Evolutionary conservation across 1,140 invertebrate species (phyloP), one percentile per base, ranked within the genome.

Genomic region (Leptinotarsa undecemlineata): DNA sequence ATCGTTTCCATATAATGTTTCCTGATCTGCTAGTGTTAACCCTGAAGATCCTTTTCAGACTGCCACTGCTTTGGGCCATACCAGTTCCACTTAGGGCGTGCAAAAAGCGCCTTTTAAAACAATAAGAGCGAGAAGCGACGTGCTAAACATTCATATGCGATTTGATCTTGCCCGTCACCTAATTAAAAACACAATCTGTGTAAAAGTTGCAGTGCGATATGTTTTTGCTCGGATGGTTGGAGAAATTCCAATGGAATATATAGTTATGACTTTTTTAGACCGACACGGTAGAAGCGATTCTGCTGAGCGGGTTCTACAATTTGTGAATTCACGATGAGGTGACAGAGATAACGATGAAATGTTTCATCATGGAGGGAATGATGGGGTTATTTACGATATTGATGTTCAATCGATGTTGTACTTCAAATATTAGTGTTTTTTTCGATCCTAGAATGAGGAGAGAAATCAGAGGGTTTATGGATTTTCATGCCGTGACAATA

Each of bases 81-180:
- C 72, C 75, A 47, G 26, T 63, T 33, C 51, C 57, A 33, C 64
- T 67, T 23, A 26, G 51, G 33, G 63, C 48, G n/a, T 19, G 51
- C 64, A 76, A 76, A 76, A 76, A 76, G 67, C n/a, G 20, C 20
- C 71, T 74, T 67, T 68, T 42, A 33, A 72, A 74, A 77, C 76
- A 77, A 77, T 77, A 71, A 77, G 73, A 77, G 73, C 68, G 47
- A 72, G 20, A 19, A 48, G 60, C 67, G 68, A 77, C 73, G 75
- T 77, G 76, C 76, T 74, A 77, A 77, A 77, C 76, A 77, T 77
- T 77, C 76, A 77, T 74, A 77, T 77, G 73, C 62, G 72, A 77
- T 77, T 67, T 66, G 68, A 77, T 77, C 73, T 74, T 33, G 73
- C 66, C 60, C 69, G 73, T 77, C 76, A 74, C 76, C 76, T 77